Conservation (phyloP, 2,888 invertebrate species). For the Dorcus parallelipipedus region DNA sequence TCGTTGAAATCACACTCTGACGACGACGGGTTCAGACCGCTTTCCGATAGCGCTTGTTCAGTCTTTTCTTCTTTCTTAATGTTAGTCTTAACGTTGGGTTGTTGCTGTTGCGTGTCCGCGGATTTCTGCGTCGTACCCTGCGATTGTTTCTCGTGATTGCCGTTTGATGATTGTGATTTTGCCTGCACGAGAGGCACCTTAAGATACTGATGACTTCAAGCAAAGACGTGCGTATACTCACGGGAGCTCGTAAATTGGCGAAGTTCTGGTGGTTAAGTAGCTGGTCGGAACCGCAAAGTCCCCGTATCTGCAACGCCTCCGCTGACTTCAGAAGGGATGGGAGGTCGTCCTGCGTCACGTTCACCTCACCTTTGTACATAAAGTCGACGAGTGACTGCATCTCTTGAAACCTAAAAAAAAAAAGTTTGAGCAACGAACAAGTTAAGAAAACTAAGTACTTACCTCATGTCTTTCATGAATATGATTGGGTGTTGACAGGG, state of each 20-base stretch:
- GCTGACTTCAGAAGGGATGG: slow-evolving; percentile 80
- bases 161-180: slow-evolving; percentile 9
- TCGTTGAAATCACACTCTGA: slow-evolving; percentile 48
- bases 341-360: slow-evolving; percentile 79
- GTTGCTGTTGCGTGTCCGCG: slow-evolving; percentile 31
- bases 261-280: slow-evolving; percentile 45
- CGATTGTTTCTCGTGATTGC: slow-evolving; percentile 22
- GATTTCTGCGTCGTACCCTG: slow-evolving; percentile 18
- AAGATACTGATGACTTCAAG: not conserved
- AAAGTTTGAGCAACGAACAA: not conserved
- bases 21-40: slow-evolving; percentile 40
- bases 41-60: slow-evolving; percentile 34
- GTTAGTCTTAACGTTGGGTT: slow-evolving; percentile 11
- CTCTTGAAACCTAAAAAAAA: slow-evolving; percentile 61
- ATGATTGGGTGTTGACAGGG: slow-evolving; percentile 85
- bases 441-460: slow-evolving; percentile 27
- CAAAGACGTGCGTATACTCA: not conserved
- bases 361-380: slow-evolving; percentile 89
- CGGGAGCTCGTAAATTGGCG: slow-evolving; percentile 36
- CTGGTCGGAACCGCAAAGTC: slow-evolving; percentile 54
- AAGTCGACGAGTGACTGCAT: slow-evolving; percentile 84
- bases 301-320: slow-evolving; percentile 78
- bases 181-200: not conserved
- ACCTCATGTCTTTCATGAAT: slow-evolving; percentile 79
- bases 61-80: slow-evolving; percentile 38